A percentile compares a stretch with the other conserved stretches of the same genome.
Conservation (phyloP, 2,888 invertebrate species). For the Pyrochroa serraticornis region DNA sequence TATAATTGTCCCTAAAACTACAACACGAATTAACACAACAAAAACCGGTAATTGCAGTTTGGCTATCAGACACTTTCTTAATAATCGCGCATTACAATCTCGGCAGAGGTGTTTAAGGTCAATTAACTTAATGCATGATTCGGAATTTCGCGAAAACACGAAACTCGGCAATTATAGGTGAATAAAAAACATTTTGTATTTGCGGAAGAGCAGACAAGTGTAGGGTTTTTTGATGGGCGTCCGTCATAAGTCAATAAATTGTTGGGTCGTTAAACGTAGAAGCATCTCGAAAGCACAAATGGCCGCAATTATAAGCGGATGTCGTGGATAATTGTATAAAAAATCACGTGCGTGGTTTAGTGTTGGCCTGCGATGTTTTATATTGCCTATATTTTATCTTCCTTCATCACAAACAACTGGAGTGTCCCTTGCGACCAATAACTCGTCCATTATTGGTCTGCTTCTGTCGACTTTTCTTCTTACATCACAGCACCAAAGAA, state of each 20-base stretch:
- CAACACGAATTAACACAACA: no score
- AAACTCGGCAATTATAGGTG: no score
- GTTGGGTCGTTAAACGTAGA: slow-evolving; percentile 3
- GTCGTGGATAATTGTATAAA: slow-evolving; percentile 22
- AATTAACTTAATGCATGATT: no score
- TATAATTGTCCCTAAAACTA: no score
- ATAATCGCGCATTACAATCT: no score
- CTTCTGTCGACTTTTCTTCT: slow-evolving; percentile 29
- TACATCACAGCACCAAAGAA: slow-evolving; percentile 21
- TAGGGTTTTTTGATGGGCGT: not conserved
- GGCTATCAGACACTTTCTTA: slow-evolving; percentile 3
- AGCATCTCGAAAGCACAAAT: slow-evolving; percentile 11
- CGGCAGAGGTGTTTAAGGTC: no score
- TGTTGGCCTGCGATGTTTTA: slow-evolving; percentile 26
- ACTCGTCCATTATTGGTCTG: slow-evolving; percentile 37
- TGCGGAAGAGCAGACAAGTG: no score
- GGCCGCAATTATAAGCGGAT: slow-evolving; percentile 17
- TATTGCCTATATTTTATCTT: slow-evolving; percentile 34
- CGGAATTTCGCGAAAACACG: no score
- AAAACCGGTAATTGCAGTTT: slow-evolving; percentile 11
- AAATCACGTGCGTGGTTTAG: slow-evolving; percentile 27
- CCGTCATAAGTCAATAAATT: slow-evolving; percentile 21
- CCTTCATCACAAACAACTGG: slow-evolving; percentile 36
- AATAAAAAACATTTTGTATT: no score
- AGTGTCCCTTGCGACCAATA: slow-evolving; percentile 35